Evolutionary conservation across 2,888 invertebrate genomes (phyloP), one percentile per base, ranked within the genome.

Genomic region (Epinotia bilunana): DNA sequence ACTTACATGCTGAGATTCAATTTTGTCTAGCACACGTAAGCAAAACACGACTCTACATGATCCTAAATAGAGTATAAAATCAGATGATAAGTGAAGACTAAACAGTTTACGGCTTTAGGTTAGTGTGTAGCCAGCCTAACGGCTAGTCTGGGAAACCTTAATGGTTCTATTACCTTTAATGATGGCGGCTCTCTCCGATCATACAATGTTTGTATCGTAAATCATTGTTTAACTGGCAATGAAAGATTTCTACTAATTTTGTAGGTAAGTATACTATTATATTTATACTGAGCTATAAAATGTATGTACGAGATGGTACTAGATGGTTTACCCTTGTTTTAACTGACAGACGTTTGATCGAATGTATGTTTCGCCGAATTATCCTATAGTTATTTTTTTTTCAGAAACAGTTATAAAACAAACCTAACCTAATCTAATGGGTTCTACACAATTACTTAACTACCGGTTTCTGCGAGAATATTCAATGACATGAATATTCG

Each of bases 101-200:
- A 28, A 23, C 39, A 39, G 13, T 60, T 60, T 60, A 60, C 16
- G 6, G 61, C 9, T 33, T 13, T 61, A 61, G 61, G 33, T n/a
- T n/a, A 6, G 20, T 46, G 28, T 55, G 55, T 16, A 67, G 67
- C 33, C 7, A 57, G 6, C 39, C 20, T 57, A n/a, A 55, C 11
- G n/a, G n/a, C 57, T 13, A 71, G 43, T 57, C 64, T 64, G n/a
- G 60, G 69, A 72, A 58, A 58, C 65, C 58, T 64, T 72, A 65
- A 72, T 72, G 49, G 64, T 46, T 16, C 58, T 46, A 72, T 72
- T 64, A 65, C 18, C 33, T 64, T 49, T 72, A 72, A 72, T 72
- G 72, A 72, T 46, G 12, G 55, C 39, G 28, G 58, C 64, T 64
- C 58, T 64, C 64, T 53, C 63, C 64, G 46, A 72, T 72, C 63